phyloP scores from a whole-genome alignment of 2,113 vertebrate genomes.

The Nestor notabilis region DNA sequence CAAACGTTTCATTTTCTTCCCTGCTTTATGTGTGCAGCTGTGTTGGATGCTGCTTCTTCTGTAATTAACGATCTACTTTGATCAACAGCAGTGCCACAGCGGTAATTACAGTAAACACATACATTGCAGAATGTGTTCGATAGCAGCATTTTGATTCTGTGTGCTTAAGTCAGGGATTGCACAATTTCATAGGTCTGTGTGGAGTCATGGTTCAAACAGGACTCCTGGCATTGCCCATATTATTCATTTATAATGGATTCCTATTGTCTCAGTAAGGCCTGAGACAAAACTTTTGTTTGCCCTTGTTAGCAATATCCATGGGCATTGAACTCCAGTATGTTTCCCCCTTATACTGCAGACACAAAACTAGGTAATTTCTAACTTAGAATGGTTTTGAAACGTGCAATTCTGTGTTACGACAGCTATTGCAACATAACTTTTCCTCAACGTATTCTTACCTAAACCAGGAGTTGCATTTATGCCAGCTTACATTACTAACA shows the following conservation, averaged over 20 bases:
- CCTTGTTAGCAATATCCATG: neutral
- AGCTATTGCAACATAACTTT: neutral
- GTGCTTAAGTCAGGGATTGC: neutral
- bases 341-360: neutral
- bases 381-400: neutral
- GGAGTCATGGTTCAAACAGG: neutral
- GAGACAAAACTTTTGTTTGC: neutral
- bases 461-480: neutral
- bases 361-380: neutral
- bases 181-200: neutral
- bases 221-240: neutral
- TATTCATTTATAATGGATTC: neutral
- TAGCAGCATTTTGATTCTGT: neutral
- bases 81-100: neutral
- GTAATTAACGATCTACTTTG: conserved; percentile 32
- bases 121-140: neutral
- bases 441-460: neutral
- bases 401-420: neutral
- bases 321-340: neutral
- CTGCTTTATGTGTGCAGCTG: conserved; percentile 44
- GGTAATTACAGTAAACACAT: conserved; percentile 26
- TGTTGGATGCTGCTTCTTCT: conserved; percentile 33
- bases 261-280: neutral
- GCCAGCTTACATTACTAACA: neutral
- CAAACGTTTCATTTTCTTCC: conserved; percentile 19